These are phyloP conservation scores for Epizoanthus ramosus DNA, from an alignment of 92 coral and sea anemone species.

Conservation along the genomic window DNA sequence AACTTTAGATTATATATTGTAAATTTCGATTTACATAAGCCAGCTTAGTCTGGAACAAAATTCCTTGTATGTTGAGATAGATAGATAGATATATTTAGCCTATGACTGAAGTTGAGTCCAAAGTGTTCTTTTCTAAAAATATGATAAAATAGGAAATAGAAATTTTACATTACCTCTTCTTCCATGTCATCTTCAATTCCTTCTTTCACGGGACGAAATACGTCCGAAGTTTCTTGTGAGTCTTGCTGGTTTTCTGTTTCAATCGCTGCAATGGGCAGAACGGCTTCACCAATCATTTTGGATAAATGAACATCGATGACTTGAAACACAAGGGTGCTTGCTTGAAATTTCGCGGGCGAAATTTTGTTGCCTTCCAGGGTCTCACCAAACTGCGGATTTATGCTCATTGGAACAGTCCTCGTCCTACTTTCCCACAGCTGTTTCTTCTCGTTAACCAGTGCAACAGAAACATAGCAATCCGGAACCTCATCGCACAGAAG, in stretches of 20 bases:
- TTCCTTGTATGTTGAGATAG: neutral
- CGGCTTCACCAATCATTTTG: conserved; percentile 72
- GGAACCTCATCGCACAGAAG: conserved; percentile 17
- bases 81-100: too few relatives aligned
- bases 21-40: too few relatives aligned
- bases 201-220: neutral
- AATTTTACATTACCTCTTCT: conserved; percentile 16
- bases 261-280: conserved; percentile 61
- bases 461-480: conserved; percentile 27
- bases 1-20: too few relatives aligned
- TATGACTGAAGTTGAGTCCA: neutral
- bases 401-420: conserved; percentile 29
- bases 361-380: conserved; percentile 70
- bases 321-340: conserved; percentile 63
- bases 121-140: neutral
- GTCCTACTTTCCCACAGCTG: conserved; percentile 30
- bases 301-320: conserved; percentile 65
- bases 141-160: too few relatives aligned
- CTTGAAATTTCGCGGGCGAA: conserved; percentile 62
- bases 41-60: too few relatives aligned
- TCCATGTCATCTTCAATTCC: conserved; percentile 19
- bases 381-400: conserved; percentile 80
- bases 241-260: conserved; percentile 7
- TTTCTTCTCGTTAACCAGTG: conserved; percentile 31
- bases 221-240: neutral